Base-by-base conservation (phyloP, 1,140 invertebrate species). In the Drosophila murphyi region DNA sequence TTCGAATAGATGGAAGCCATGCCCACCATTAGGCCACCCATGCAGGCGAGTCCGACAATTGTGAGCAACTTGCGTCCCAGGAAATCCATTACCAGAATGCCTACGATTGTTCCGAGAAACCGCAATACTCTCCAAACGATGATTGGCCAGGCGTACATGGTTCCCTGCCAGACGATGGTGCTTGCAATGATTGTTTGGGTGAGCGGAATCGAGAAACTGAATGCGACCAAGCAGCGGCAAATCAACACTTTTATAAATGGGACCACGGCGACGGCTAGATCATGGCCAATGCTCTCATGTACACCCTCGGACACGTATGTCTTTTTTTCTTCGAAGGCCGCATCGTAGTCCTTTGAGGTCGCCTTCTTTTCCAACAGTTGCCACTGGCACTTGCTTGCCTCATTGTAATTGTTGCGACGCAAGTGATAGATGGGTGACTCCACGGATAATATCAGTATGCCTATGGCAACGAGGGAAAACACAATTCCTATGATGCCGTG, bases 161-260 rank as follows among this genome's bases (percentile, higher is more conserved):
- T 41, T 10, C 47, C 57, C 29, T 73, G n/a, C 29, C 62, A 60
- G 0, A 63, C 2, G 0, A 2, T 1, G 5, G 63, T 89, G 63
- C 73, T 83, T 0, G 6, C 4, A 2, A 78, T 63, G 28, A 91
- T 65, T 3, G 89, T 76, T 2, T 8, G 10, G 3, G 45, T 76
- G 4, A 91, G 70, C 0, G 89, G 89, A 47, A 87, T 20, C 5
- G 85, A 82, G 10, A 91, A 73, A 41, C 76, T 79, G 59, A 91
- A 89, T 0, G 89, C 85, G 4, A 87, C 82, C 29, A 82, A 70
- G 60, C 74, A 73, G 28, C 88, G 88, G 37, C 72, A 88, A 0
- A 83, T 3, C 0, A 90, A 34, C 51, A 90, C 39, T 47, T 88
- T 90, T 5, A 73, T 7, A 5, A 88, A 78, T 6, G 88, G 88